Conservation (phyloP, 2,797 vertebrate genomes). For the Microctenopoma stevenorrisi region DNA sequence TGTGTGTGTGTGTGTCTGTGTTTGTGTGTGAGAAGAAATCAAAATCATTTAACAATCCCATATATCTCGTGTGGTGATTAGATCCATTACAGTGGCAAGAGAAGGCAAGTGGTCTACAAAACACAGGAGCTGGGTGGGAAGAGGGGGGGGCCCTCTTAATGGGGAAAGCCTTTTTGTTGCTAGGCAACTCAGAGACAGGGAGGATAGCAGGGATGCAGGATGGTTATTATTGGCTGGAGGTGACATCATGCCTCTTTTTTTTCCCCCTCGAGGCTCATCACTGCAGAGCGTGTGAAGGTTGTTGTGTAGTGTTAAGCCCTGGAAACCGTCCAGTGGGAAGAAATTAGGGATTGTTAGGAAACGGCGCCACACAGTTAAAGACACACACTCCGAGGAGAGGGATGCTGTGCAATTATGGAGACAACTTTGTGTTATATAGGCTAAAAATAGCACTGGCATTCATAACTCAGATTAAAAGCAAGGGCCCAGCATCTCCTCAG, state of each 20-base stretch:
- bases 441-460: slow-evolving; percentile 63
- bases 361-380: slow-evolving; percentile 4
- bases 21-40: neutral
- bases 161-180: slow-evolving; percentile 81
- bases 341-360: slow-evolving; percentile 59
- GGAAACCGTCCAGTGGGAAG: slow-evolving; percentile 66
- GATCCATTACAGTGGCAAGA: slow-evolving; percentile 76
- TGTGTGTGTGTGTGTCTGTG: no score
- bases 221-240: slow-evolving; percentile 84
- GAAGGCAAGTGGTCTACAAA: slow-evolving; percentile 77
- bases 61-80: slow-evolving; percentile 57
- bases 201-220: slow-evolving; percentile 82
- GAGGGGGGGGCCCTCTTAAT: slow-evolving; percentile 55
- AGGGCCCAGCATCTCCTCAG: slow-evolving; percentile 17
- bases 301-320: slow-evolving; percentile 69
- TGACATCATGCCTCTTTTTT: slow-evolving; percentile 81
- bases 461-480: slow-evolving; percentile 37
- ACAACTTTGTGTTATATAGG: slow-evolving; percentile 7
- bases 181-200: slow-evolving; percentile 77
- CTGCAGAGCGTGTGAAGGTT: slow-evolving; percentile 80
- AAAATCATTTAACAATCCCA: slow-evolving; percentile 48
- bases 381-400: slow-evolving; percentile 36
- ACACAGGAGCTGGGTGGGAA: slow-evolving; percentile 45
- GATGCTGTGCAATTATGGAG: slow-evolving; percentile 65
- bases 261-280: slow-evolving; percentile 72